Evolutionary conservation across 2,888 invertebrate genomes (phyloP), one percentile per base, ranked within the genome.

Genomic region (Zelleria hepariella): DNA sequence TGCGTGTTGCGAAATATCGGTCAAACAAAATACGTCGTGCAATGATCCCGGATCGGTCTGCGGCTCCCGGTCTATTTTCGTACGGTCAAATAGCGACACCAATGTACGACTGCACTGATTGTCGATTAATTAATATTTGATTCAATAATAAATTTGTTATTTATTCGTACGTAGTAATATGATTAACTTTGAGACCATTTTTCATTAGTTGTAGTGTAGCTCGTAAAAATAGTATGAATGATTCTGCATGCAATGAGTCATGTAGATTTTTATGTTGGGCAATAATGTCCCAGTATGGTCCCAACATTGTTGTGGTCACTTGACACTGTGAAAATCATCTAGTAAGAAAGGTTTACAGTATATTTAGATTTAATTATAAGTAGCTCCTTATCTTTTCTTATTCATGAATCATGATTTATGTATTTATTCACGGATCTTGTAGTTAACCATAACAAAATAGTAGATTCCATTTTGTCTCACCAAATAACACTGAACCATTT

Each of bases 61-160:
- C 70, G 70, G 74, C 67, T 73, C 66, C 64, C 66, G 66, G 48
- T 61, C 76, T 80, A 80, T 80, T 78, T 74, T 68, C 59, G 74
- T 71, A 67, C 68, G 72, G 66, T 68, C 68, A 70, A 69, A 71
- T 65, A 66, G 67, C 65, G 69, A 68, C 18, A 55, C 27, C 7
- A 20, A 20, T 47, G 48, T 25, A 24, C 48, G 32, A 10, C 15
- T 15, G 32, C 2, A 42, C 32, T 42, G 8, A 32, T 7, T 5
- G 6, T 32, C 32, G 32, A 42, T 42, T 42, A 42, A 15, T 15
- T n/a, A n/a, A n/a, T n/a, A n/a, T n/a, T n/a, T n/a, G n/a, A n/a
- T n/a, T n/a, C 32, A 32, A 7, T 32, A 32, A 32, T 5, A 32
- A 15, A 6, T n/a, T 49, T 7, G 6, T 18, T 49, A 49, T 18